Evolutionary conservation across 2,113 vertebrate genomes (phyloP), one percentile per base, ranked within the genome.

Genomic region (Hystrix cristata): DNA sequence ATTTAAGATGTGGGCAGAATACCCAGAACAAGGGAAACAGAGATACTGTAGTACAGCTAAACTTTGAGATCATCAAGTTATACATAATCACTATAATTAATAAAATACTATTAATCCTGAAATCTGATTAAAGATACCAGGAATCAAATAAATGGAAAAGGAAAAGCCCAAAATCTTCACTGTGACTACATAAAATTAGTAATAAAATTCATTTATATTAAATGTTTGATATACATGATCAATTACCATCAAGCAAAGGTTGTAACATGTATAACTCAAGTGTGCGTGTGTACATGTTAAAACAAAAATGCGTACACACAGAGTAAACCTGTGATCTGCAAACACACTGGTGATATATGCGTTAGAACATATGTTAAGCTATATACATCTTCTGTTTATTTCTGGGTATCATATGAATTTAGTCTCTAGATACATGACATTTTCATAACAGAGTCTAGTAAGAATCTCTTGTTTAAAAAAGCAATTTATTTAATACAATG

Each of bases 161-260:
- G n/a, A 7, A 92, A 95, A 96, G 53, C 25, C 31, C 5, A 79
- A 51, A 90, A 92, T 89, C 60, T 59, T 86, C 18, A 78, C 18
- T 67, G 27, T 84, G 19, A 46, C 57, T 79, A 84, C 55, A 38
- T 76, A 80, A 90, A 95, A 90, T 92, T 13, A 87, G 46, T 82
- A 90, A 88, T 48, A 95, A 69, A 83, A 71, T 18, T 43, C 14
- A 92, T 15, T 91, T 94, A 86, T 64, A 95, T 29, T 83, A 84
- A 85, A 91, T 69, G 25, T 38, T 67, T 89, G 23, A 78, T 46
- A 79, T 48, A 1, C 48, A 65, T 91, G 18, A 91, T 55, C 60
- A 79, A 51, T 69, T 72, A 88, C 2, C 53, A 90, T 71, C 65
- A 96, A 89, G 29, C 25, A 92, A 85, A 86, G 48, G 34, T 29